These are phyloP conservation scores for Hybos culiciformis DNA, from an alignment of 2,888 invertebrate species.

Conservation along the genomic window DNA sequence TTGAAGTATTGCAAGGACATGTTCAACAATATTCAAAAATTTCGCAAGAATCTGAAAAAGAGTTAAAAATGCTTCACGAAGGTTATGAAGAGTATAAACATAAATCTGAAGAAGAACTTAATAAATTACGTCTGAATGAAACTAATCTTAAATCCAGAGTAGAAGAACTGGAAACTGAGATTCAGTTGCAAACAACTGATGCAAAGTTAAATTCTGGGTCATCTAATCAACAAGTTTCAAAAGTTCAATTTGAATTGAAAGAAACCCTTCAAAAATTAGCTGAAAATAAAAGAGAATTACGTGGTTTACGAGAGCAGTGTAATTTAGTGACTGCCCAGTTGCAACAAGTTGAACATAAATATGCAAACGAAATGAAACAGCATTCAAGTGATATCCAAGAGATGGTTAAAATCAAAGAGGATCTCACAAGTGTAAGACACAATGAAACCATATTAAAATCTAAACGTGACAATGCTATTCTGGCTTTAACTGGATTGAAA, in stretches of 20 bases:
- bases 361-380: conserved; percentile 63
- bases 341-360: conserved; percentile 61
- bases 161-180: conserved; percentile 53
- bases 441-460: conserved; percentile 50
- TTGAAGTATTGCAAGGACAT: conserved; percentile 58
- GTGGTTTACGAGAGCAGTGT: conserved; percentile 47
- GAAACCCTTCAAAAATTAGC: conserved; percentile 42
- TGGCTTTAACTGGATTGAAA: conserved; percentile 49
- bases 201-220: conserved; percentile 40
- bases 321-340: conserved; percentile 46
- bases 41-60: conserved; percentile 67
- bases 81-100: conserved; percentile 45
- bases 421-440: conserved; percentile 42
- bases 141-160: conserved; percentile 46
- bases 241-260: conserved; percentile 49
- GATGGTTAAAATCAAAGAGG: conserved; percentile 52
- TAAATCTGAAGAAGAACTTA: conserved; percentile 45
- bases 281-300: conserved; percentile 47
- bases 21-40: conserved; percentile 75
- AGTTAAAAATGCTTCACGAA: conserved; percentile 49
- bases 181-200: conserved; percentile 53
- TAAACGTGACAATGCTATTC: conserved; percentile 48
- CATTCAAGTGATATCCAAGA: conserved; percentile 63
- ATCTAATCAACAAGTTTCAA: conserved; percentile 42
- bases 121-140: conserved; percentile 32